Evolutionary conservation across 2,113 vertebrate genomes (phyloP).

Genomic region (Bambusicola thoracicus): DNA sequence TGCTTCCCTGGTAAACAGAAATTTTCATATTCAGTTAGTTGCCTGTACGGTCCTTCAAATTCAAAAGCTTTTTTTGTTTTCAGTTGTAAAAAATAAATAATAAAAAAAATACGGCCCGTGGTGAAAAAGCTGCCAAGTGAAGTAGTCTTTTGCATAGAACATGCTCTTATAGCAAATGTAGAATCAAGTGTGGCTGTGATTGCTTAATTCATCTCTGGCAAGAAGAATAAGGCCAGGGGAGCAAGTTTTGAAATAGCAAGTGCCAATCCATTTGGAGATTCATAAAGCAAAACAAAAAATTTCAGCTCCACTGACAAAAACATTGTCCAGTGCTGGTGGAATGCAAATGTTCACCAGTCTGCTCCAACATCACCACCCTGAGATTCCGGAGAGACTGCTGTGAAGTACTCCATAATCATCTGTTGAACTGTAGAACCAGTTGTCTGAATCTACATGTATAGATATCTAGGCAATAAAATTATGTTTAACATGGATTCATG

Average conservation of each 20-base stretch:
- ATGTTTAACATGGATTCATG: neutral
- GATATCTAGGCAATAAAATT: neutral
- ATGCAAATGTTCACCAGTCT: neutral
- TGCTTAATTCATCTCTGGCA: neutral
- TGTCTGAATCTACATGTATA: neutral
- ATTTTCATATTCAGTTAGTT: rapidly evolving
- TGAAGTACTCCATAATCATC: neutral
- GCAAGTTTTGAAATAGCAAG: neutral
- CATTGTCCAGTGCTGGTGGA: neutral
- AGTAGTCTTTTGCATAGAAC: neutral
- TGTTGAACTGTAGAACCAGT: neutral
- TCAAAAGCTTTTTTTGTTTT: neutral
- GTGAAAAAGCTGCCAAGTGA: neutral
- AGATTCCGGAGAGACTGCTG: neutral
- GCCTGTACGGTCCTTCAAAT: neutral
- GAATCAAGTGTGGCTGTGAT: neutral
- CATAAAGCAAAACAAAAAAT: neutral
- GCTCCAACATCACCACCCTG: neutral
- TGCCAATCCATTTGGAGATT: neutral
- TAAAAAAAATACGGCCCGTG: neutral
- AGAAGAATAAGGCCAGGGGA: neutral
- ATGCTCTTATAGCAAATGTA: neutral
- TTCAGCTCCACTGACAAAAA: neutral
- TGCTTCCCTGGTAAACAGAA: neutral
- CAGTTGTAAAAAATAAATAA: neutral